Conservation (phyloP, 2,888 invertebrate species). For the Hydroisotoma schaefferi region DNA sequence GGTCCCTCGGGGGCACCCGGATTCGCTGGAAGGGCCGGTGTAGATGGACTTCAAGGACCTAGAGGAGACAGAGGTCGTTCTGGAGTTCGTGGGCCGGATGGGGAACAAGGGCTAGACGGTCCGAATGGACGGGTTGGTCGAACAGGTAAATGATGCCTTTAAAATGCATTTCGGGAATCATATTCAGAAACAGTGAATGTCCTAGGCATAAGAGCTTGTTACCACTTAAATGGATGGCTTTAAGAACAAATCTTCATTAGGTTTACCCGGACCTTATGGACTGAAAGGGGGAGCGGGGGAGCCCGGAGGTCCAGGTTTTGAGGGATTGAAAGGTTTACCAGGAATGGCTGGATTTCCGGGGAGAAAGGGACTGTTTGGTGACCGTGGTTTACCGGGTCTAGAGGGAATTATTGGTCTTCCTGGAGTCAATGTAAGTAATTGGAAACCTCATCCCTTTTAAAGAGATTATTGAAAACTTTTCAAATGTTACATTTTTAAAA, state of each 20-base stretch:
- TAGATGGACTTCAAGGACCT: conserved; percentile 45
- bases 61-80: conserved; percentile 47
- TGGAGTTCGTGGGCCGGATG: conserved; percentile 38
- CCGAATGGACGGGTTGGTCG: conserved; percentile 32
- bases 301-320: conserved; percentile 16
- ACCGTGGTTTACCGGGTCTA: conserved; percentile 16
- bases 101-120: conserved; percentile 18
- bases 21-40: conserved; percentile 49
- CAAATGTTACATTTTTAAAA: too few species aligned
- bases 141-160: too few species aligned
- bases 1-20: conserved; percentile 37
- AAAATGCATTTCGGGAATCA: too few species aligned
- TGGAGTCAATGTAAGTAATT: conserved; percentile 18
- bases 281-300: conserved; percentile 3
- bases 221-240: too few species aligned
- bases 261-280: background rate
- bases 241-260: too few species aligned
- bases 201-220: too few species aligned
- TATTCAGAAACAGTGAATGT: too few species aligned
- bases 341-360: conserved; percentile 33
- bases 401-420: conserved; percentile 23
- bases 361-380: conserved; percentile 26
- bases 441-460: background rate
- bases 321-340: conserved; percentile 19
- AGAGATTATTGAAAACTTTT: background rate